Base-by-base conservation (phyloP, 92 coral and sea anemone genomes). In the Hydrozoanthus gracilis region DNA sequence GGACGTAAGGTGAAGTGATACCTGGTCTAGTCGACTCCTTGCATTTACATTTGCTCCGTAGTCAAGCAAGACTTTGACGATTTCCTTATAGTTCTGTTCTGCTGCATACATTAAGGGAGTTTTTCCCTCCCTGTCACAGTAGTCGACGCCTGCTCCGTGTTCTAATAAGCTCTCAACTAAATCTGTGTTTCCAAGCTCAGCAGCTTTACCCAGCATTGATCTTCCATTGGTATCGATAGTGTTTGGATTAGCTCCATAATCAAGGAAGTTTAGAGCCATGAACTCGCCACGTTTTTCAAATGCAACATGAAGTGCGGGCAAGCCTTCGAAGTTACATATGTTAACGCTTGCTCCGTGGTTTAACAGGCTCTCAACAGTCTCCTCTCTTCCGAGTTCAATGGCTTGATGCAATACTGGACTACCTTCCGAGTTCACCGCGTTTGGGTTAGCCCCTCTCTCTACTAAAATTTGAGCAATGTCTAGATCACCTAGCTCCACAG, bases 371-470 rank as follows among this genome's bases (percentile, higher is more conserved):
- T 7, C 6, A 8, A 62, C 84, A 46, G 84, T 79, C 44, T 79
- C 72, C 17, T 79, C 69, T 14, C 72, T 61, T n/a, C 49, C 49
- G 13, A 60, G 18, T 14, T 58, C 70, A 79, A 58, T 58, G 15
- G 84, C 84, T 17, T 44, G 69, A 46, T 79, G 84, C n/a, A 79
- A 55, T 58, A 58, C 45, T 39, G 84, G 70, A n/a, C 50, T 49
- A 8, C 84, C 84, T 18, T 61, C 54, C 8, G 49, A 7, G 45
- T 79, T 46, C 15, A 79, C 71, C 7, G 54, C 52, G 49, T 79
- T 79, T 6, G 69, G 39, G 51, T 79, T 62, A 45, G 72, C 72
- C 2, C 84, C 84, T 7, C 12, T n/a, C 16, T 79, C 54, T n/a
- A 79, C 7, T 18, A 79, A 60, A 11, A 58, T 14, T 13, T 48